phyloP scores from a whole-genome alignment of 2,888 invertebrate species.

The Parnassius orleans region DNA sequence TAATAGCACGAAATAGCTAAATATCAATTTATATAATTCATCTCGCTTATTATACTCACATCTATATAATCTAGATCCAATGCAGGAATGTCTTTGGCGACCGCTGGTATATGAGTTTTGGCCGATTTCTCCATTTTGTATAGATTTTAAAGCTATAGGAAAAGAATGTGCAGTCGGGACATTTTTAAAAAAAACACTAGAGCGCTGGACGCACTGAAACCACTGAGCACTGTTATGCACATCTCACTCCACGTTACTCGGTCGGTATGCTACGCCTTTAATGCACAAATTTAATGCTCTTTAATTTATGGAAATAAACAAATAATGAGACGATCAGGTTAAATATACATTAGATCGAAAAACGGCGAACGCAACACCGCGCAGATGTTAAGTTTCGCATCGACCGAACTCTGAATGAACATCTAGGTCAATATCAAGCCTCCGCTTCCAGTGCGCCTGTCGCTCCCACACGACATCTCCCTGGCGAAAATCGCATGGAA shows the following conservation, averaged over 20 bases:
- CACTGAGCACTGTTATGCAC: constrained; percentile 49
- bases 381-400: constrained; percentile 81
- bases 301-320: constrained; percentile 42
- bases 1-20: not conserved
- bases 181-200: constrained; percentile 47
- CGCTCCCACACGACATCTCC: constrained; percentile 51
- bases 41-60: constrained; percentile 50
- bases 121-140: constrained; percentile 37
- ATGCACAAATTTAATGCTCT: not conserved
- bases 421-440: constrained; percentile 81
- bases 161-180: constrained; percentile 41
- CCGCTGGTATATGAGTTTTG: constrained; percentile 48
- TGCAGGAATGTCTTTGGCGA: constrained; percentile 51
- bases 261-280: constrained; percentile 6
- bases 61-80: constrained; percentile 63
- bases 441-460: constrained; percentile 53
- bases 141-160: constrained; percentile 43
- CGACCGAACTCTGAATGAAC: constrained; percentile 81
- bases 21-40: too few species aligned
- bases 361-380: constrained; percentile 76
- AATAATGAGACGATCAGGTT: constrained; percentile 49
- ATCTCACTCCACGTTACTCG: constrained; percentile 46
- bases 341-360: constrained; percentile 63
- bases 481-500: constrained; percentile 60
- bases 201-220: constrained; percentile 43